phyloP scores from a whole-genome alignment of 1,140 invertebrate species.

The Drosophila santomea region DNA sequence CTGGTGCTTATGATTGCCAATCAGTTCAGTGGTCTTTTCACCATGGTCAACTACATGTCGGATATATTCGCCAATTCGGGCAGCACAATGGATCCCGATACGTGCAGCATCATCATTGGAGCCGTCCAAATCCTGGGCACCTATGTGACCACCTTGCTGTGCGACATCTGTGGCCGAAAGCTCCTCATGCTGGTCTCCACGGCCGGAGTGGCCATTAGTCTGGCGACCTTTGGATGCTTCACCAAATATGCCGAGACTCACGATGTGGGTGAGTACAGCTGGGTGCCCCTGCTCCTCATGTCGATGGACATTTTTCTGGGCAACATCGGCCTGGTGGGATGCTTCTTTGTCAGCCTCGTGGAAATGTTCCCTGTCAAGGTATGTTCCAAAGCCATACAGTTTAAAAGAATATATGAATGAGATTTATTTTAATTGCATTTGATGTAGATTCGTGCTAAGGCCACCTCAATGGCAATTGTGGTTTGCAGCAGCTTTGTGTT shows the following conservation, averaged over 20 bases:
- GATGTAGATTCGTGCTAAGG: slow-evolving; percentile 70
- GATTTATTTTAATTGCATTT: not conserved
- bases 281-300: slow-evolving; percentile 70
- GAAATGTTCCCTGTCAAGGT: slow-evolving; percentile 72
- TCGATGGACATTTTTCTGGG: slow-evolving; percentile 69
- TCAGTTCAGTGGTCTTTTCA: slow-evolving; percentile 63
- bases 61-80: slow-evolving; percentile 88
- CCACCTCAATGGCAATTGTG: slow-evolving; percentile 56
- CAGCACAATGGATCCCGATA: slow-evolving; percentile 85
- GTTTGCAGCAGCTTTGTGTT: slow-evolving; percentile 66
- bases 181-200: slow-evolving; percentile 60
- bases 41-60: slow-evolving; percentile 75
- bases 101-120: slow-evolving; percentile 86
- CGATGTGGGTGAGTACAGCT: slow-evolving; percentile 60
- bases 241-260: slow-evolving; percentile 42
- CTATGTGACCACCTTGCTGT: slow-evolving; percentile 56
- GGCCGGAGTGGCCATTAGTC: slow-evolving; percentile 50
- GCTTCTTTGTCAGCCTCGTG: slow-evolving; percentile 71
- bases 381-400: not conserved
- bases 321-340: slow-evolving; percentile 67
- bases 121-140: slow-evolving; percentile 85
- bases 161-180: slow-evolving; percentile 62
- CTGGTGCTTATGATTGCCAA: slow-evolving; percentile 53
- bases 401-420: not conserved
- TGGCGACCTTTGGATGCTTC: slow-evolving; percentile 48